A percentile compares a stretch with the other conserved stretches of the same genome.
phyloP scores from a whole-genome alignment of 2,797 vertebrate genomes.

The Rhincodon typus region DNA sequence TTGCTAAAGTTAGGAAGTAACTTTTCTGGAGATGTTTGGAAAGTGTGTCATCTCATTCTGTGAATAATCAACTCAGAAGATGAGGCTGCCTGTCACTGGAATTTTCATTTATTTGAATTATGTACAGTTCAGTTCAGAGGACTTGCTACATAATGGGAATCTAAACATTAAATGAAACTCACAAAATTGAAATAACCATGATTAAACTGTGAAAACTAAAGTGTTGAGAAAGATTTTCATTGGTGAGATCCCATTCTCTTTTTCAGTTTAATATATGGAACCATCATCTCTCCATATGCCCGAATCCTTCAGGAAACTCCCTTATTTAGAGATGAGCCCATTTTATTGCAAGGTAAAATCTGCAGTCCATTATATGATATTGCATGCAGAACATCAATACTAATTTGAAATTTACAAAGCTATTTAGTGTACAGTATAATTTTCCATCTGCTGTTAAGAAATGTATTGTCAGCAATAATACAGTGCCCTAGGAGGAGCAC shows the following conservation, averaged over 20 bases:
- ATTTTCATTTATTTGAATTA: slow-evolving; percentile 5
- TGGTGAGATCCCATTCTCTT: background rate
- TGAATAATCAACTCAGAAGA: background rate
- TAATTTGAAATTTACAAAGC: slow-evolving; percentile 18
- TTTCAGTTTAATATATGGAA: background rate
- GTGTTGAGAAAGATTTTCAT: background rate
- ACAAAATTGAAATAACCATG: background rate
- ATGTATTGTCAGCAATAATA: background rate
- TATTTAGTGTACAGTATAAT: background rate
- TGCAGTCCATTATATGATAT: background rate
- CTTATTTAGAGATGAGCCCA: background rate
- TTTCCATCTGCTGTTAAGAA: background rate
- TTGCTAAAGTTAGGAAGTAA: background rate
- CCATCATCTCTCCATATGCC: background rate
- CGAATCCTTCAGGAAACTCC: background rate
- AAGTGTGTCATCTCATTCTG: background rate
- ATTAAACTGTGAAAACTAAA: background rate
- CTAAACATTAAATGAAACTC: background rate
- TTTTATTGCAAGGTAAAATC: background rate
- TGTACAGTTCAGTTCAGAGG: background rate
- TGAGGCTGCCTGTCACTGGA: background rate
- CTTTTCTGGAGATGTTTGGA: background rate
- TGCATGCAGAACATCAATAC: background rate
- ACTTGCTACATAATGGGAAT: too few species aligned
- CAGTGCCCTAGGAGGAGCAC: background rate